Percentiles rank a stretch among this genome's conserved stretches.
phyloP scores from a whole-genome alignment of 2,888 invertebrate species.

The Cephus spinipes region DNA sequence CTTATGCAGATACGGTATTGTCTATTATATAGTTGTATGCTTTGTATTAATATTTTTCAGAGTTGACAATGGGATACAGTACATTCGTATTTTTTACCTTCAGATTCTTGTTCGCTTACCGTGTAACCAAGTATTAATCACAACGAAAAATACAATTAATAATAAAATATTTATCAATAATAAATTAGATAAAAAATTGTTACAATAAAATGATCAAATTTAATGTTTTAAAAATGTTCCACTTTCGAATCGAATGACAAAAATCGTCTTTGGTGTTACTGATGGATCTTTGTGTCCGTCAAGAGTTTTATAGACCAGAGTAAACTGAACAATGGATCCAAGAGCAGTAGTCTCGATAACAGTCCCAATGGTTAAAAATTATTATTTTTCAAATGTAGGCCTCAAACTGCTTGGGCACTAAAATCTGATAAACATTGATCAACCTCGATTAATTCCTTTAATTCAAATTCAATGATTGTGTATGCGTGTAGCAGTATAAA shows the following conservation, averaged over 20 bases:
- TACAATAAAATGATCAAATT: neutral
- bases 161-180: neutral
- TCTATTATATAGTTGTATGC: slow-evolving; percentile 53
- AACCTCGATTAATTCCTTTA: neutral
- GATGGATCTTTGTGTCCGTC: neutral
- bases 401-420: neutral
- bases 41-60: neutral
- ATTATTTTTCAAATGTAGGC: neutral
- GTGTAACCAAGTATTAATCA: neutral
- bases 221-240: neutral
- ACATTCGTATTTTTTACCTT: neutral
- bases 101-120: neutral
- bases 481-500: neutral
- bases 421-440: neutral
- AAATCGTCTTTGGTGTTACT: neutral
- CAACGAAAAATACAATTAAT: neutral
- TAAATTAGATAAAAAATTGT: neutral
- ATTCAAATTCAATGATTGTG: slow-evolving; percentile 1
- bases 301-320: neutral
- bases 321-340: neutral
- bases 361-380: neutral
- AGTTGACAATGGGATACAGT: neutral
- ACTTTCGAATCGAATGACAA: neutral
- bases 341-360: neutral
- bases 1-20: slow-evolving; percentile 56